Conservation (phyloP, 30 jellyfish, hydroid and myxozoan genomes). For the Phacellophora camtschatica region DNA sequence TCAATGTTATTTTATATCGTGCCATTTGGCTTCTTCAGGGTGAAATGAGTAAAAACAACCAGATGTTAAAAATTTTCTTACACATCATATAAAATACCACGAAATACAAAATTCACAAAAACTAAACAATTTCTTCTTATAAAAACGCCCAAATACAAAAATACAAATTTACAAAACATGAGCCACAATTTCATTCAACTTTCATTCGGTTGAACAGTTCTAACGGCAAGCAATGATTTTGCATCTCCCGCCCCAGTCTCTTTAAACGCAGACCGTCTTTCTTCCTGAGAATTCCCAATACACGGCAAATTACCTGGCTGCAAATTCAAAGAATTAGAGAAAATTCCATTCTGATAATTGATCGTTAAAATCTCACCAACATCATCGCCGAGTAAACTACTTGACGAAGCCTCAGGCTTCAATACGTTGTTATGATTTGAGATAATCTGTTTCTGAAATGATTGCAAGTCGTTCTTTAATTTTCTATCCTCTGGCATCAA, state of each 20-base stretch:
- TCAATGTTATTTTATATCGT: too few species aligned
- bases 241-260: slow-evolving; percentile 16
- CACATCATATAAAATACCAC: neutral
- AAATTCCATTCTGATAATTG: neutral
- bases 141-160: neutral
- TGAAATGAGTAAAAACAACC: too few species aligned
- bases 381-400: neutral
- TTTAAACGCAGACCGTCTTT: neutral
- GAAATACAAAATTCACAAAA: neutral
- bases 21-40: too few species aligned
- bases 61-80: too few species aligned
- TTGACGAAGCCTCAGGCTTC: neutral
- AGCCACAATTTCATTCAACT: too few species aligned
- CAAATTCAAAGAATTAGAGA: neutral
- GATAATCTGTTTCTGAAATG: neutral
- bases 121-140: neutral
- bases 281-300: neutral
- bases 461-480: neutral
- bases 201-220: neutral
- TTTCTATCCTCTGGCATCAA: neutral
- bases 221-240: neutral
- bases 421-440: neutral
- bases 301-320: neutral
- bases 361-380: neutral
- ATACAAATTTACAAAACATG: too few species aligned